A percentile compares a stretch with the other conserved stretches of the same genome.
Conservation (phyloP, 2,113 vertebrate species). For the Nyctereutes procyonoides region DNA sequence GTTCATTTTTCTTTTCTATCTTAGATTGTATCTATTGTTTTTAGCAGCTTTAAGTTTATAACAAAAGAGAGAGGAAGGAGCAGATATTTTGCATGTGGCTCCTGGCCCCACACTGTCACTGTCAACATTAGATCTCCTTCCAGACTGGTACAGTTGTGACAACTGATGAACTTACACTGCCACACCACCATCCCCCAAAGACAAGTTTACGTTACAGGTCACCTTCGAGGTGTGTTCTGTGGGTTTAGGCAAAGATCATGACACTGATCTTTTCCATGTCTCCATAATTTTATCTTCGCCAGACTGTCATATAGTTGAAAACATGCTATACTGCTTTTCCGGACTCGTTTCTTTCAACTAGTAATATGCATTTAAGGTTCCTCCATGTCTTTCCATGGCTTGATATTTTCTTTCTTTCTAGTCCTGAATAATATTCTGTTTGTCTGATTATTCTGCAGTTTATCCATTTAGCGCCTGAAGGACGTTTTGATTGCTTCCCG, state of each 20-base stretch:
- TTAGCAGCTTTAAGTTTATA: background rate
- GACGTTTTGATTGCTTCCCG: background rate
- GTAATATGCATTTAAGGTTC: background rate
- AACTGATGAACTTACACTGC: too few relatives aligned
- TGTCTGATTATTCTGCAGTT: background rate
- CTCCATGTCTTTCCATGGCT: background rate
- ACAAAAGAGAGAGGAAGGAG: background rate
- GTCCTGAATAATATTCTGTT: background rate
- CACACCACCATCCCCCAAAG: too few relatives aligned
- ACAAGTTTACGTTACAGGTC: background rate
- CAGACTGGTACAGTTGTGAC: background rate
- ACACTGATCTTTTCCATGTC: background rate
- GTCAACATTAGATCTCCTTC: background rate
- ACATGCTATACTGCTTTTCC: background rate
- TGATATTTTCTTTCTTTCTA: background rate
- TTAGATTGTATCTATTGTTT: background rate
- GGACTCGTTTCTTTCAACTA: background rate
- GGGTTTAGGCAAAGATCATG: background rate
- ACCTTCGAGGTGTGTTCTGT: accelerated
- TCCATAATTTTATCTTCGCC: background rate
- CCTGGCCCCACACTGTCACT: background rate
- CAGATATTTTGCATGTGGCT: background rate
- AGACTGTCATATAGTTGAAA: background rate
- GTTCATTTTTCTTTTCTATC: background rate
- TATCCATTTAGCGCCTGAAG: background rate